Evolutionary conservation across 2,113 vertebrate species (phyloP).

Genomic region (Gnathonemus echidnorhynchus): DNA sequence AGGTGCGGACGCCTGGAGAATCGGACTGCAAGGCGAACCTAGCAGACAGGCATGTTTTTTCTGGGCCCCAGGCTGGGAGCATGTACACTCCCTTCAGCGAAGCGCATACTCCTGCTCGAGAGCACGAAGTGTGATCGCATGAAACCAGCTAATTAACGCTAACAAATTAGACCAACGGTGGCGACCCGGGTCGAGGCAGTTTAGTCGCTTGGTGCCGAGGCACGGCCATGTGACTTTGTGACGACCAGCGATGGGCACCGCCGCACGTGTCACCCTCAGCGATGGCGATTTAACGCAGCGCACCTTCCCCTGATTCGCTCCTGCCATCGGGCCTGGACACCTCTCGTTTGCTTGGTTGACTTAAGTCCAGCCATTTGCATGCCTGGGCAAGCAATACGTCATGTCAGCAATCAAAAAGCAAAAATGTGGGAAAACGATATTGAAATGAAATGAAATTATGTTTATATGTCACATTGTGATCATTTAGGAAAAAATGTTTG

Average conservation of each 20-base stretch:
- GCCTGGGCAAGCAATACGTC: background rate
- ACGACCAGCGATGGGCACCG: slow-evolving; percentile 55
- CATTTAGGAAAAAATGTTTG: background rate
- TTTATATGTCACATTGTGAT: background rate
- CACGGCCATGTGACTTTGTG: slow-evolving; percentile 76
- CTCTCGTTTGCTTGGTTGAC: background rate
- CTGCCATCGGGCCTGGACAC: background rate
- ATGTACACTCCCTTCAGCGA: background rate
- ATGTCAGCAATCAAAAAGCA: background rate
- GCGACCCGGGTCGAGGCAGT: slow-evolving; percentile 76
- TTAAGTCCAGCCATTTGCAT: background rate
- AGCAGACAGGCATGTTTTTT: background rate
- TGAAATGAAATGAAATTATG: background rate
- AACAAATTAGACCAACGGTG: slow-evolving; percentile 93
- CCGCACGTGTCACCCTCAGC: slow-evolving; percentile 45
- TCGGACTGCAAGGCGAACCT: slow-evolving; percentile 60
- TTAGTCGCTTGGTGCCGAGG: slow-evolving; percentile 80
- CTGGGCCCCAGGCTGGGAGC: background rate
- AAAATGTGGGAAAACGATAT: background rate
- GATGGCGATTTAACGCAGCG: background rate
- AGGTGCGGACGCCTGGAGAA: slow-evolving; percentile 83
- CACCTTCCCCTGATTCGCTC: background rate
- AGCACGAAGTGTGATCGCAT: slow-evolving; percentile 78
- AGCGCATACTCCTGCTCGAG: slow-evolving; percentile 52
- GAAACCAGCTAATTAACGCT: slow-evolving; percentile 89